A percentile compares a stretch with the other conserved stretches of the same genome.
Evolutionary conservation across 2,113 vertebrate genomes (phyloP).

Genomic region (Malaclemys terrapin): DNA sequence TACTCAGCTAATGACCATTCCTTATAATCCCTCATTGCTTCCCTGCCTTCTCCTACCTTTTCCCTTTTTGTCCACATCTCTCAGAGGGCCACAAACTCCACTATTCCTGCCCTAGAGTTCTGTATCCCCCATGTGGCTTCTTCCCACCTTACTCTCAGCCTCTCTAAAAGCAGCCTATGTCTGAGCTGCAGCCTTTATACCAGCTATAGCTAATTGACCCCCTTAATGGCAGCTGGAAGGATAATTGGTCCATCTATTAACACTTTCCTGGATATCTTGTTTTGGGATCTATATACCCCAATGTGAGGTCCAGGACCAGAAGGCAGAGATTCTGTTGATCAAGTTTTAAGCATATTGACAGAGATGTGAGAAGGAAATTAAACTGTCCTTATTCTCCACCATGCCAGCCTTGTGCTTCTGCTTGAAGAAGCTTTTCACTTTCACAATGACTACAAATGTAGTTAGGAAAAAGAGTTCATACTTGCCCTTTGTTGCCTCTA

Average conservation of each 20-base stretch:
- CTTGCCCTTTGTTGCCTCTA: neutral
- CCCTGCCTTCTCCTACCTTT: neutral
- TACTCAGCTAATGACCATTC: neutral
- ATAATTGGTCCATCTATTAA: neutral
- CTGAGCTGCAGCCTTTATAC: neutral
- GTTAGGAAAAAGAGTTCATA: neutral
- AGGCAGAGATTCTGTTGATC: neutral
- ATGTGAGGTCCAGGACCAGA: neutral
- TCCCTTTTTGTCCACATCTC: neutral
- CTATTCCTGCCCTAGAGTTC: neutral
- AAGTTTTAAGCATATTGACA: neutral
- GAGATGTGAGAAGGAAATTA: neutral
- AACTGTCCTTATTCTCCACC: neutral
- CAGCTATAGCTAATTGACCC: neutral
- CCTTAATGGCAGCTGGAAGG: neutral
- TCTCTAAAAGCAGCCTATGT: neutral
- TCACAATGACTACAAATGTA: neutral
- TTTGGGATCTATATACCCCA: neutral
- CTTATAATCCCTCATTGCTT: neutral
- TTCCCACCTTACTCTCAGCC: neutral
- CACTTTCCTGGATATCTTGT: neutral
- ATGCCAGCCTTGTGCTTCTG: neutral
- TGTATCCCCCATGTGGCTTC: neutral
- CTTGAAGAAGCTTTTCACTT: neutral
- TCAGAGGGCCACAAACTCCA: neutral